Evolutionary conservation across 1,140 invertebrate genomes (phyloP).

Genomic region (Drosophila rhopaloa): DNA sequence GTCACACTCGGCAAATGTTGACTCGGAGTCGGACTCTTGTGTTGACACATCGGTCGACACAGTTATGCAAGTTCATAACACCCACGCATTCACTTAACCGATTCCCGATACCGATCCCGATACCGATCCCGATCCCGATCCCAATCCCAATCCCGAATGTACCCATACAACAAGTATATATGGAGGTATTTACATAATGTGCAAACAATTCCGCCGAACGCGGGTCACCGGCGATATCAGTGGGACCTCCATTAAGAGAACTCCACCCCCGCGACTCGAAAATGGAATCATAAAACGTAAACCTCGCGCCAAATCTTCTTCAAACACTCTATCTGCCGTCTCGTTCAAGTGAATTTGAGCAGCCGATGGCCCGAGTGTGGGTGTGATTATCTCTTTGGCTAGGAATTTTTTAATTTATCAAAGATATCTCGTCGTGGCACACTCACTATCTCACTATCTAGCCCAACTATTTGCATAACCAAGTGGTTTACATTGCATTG

Average conservation of each 20-base stretch:
- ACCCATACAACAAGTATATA: constrained; percentile 10
- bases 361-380: constrained; percentile 35
- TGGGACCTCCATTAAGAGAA: constrained; percentile 13
- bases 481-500: constrained; percentile 69
- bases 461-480: constrained; percentile 61
- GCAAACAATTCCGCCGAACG: constrained; percentile 63
- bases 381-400: constrained; percentile 55
- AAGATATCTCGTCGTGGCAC: constrained; percentile 9
- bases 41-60: constrained; percentile 65
- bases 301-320: constrained; percentile 69
- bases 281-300: constrained; percentile 51
- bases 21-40: constrained; percentile 43
- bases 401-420: constrained; percentile 42
- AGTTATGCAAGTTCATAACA: constrained; percentile 81
- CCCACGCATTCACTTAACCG: constrained; percentile 67
- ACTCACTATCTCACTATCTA: not conserved
- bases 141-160: constrained; percentile 11
- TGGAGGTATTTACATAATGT: constrained; percentile 56
- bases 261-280: not conserved
- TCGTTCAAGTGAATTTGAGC: constrained; percentile 75
- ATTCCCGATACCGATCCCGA: constrained; percentile 31
- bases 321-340: constrained; percentile 44
- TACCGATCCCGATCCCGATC: constrained; percentile 16
- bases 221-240: constrained; percentile 62
- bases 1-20: constrained; percentile 81